Conservation (phyloP, 2,113 vertebrate genomes). For the Pygathrix nemaeus region DNA sequence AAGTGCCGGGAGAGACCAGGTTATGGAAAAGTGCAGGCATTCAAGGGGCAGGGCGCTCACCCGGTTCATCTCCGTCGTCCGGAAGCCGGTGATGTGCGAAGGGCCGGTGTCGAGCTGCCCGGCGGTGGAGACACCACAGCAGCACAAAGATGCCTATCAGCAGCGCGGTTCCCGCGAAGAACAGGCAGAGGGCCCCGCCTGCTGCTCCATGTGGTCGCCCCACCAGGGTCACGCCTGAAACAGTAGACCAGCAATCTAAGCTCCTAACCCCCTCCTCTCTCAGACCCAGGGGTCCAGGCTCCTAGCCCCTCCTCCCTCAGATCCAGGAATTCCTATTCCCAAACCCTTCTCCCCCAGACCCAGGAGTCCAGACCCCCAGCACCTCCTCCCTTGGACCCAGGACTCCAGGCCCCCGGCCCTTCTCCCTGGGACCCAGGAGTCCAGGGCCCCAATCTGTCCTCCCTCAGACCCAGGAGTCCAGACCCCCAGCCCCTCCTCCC, state of each 20-base stretch:
- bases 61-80: conserved; percentile 52
- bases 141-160: conserved; percentile 80
- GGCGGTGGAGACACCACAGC: conserved; percentile 78
- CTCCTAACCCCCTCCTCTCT: not conserved
- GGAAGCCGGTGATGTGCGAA: conserved; percentile 74
- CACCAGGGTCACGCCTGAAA: conserved; percentile 60
- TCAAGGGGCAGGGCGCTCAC: conserved; percentile 35
- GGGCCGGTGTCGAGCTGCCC: conserved; percentile 50
- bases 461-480: not conserved
- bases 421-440: no score
- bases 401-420: no score
- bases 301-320: not conserved
- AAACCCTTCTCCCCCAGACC: not conserved
- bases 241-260: not conserved
- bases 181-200: conserved; percentile 63
- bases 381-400: not conserved
- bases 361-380: not conserved
- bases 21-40: not conserved
- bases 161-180: conserved; percentile 79
- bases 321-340: not conserved
- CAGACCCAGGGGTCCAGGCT: not conserved
- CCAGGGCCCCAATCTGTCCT: no score
- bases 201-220: conserved; percentile 52
- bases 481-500: not conserved
- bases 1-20: not conserved